Base-by-base conservation (phyloP, 2,113 vertebrate genomes). In the Nannospalax galili region DNA sequence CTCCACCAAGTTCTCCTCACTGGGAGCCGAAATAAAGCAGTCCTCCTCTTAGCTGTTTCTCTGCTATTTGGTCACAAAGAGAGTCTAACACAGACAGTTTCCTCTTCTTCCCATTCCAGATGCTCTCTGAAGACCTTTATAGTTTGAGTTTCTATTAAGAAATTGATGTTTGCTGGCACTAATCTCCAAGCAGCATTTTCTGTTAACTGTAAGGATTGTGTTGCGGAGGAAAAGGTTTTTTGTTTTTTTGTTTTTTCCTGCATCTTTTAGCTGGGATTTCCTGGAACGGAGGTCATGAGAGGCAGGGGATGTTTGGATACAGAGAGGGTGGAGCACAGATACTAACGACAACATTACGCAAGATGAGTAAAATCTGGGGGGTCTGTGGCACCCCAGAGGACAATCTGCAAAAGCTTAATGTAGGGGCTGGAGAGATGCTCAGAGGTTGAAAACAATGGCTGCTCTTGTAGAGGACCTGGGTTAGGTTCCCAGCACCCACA, bases 151-250 rank as follows among this genome's bases (percentile, higher is more conserved):
- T 82, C 75, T 64, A 32, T 52, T 73, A 78, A 70, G 42, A 78
- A 93, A 73, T 65, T 52, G 64, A 95, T 72, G 42, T 89, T 89
- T 88, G 70, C 70, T 56, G 88, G 77, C 73, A 85, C 73, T 42
- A 42, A 74, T 58, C 48, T 94, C 73, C 69, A 35, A 86, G 48
- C 12, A 77, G 58, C 15, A n/a, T 24, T 88, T 84, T 79, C 26
- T 81, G 37, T 40, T 88, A 82, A n/a, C 30, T 20, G 1, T 28
- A 28, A 67, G 56, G 79, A 79, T 9, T 42, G 77, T 60, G 4
- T 8, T 67, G 62, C 12, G 14, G 15, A 75, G 48, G 70, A 58
- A 37, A 45, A 75, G 22, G 11, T 8, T 67, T n/a, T n/a, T 28
- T 7, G 28, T 65, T 65, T 26, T 65, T 32, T 48, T 17, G 14